A percentile compares a stretch with the other conserved stretches of the same genome.
These are phyloP conservation scores for Zaprionus vittiger DNA, from an alignment of 1,140 invertebrate species.

Conservation along the genomic window DNA sequence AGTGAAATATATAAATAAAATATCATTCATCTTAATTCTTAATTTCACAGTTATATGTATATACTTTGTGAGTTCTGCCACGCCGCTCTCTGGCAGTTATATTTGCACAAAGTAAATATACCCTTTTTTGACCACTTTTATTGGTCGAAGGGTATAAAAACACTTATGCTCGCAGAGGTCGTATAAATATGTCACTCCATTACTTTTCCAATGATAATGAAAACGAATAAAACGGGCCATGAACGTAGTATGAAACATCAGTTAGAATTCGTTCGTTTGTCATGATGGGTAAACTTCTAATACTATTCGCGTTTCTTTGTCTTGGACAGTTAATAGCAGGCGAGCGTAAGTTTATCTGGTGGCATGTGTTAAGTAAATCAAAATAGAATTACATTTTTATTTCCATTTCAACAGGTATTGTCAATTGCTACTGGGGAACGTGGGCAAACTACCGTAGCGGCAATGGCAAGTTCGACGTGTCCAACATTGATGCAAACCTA, in stretches of 20 bases:
- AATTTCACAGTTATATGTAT: too few relatives aligned
- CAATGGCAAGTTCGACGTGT: constrained; percentile 88
- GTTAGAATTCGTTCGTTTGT: constrained; percentile 7
- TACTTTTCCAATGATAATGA: constrained; percentile 33
- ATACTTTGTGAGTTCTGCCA: too few relatives aligned
- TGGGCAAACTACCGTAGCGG: constrained; percentile 89
- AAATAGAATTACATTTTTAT: constrained; percentile 29
- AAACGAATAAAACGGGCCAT: constrained; percentile 50
- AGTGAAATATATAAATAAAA: too few relatives aligned
- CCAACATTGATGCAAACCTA: constrained; percentile 87
- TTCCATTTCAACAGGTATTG: constrained; percentile 76
- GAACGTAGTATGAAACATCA: background rate
- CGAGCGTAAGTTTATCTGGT: constrained; percentile 59
- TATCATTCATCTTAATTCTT: too few relatives aligned
- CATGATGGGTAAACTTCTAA: constrained; percentile 63
- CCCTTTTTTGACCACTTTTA: too few relatives aligned
- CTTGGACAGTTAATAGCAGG: constrained; percentile 48
- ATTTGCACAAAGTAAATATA: too few relatives aligned
- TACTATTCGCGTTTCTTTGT: constrained; percentile 46
- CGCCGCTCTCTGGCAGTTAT: too few relatives aligned
- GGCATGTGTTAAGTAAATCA: background rate
- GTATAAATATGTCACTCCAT: constrained; percentile 48
- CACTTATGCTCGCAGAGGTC: background rate
- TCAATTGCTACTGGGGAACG: constrained; percentile 90
- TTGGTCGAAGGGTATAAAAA: background rate